Percentiles rank a stretch among this genome's conserved stretches.
Evolutionary conservation across 2,113 vertebrate genomes (phyloP).

Genomic region (Naja naja): DNA sequence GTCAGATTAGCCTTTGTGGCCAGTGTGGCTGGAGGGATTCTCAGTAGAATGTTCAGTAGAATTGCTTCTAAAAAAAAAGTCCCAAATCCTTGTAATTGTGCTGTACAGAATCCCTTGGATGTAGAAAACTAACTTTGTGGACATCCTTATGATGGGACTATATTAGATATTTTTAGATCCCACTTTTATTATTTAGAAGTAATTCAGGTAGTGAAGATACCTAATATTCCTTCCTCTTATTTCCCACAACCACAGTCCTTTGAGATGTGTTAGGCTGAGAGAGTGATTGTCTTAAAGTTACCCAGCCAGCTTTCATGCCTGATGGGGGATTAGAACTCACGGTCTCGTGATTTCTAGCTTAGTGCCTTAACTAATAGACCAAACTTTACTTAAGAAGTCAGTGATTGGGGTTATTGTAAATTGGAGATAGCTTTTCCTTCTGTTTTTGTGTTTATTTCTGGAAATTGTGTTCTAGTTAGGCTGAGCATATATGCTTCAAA

Average conservation of each 20-base stretch:
- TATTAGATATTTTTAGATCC: background rate
- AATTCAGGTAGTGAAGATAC: background rate
- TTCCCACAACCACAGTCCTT: background rate
- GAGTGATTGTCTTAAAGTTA: background rate
- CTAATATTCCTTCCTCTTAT: background rate
- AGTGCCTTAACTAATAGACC: background rate
- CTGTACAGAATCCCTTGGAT: slow-evolving; percentile 52
- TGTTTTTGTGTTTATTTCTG: slow-evolving; percentile 22
- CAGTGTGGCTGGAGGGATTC: slow-evolving; percentile 41
- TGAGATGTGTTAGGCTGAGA: background rate
- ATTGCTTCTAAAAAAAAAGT: slow-evolving; percentile 22
- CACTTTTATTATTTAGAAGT: background rate
- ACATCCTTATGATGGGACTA: slow-evolving; percentile 48
- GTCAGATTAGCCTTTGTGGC: slow-evolving; percentile 37
- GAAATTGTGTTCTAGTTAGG: background rate
- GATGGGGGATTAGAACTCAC: too few species aligned
- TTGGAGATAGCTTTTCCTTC: slow-evolving; percentile 56
- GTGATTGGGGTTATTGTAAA: slow-evolving; percentile 59
- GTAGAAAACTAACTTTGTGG: slow-evolving; percentile 54
- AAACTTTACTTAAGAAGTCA: slow-evolving; percentile 38
- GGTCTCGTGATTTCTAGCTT: background rate
- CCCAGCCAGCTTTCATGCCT: background rate
- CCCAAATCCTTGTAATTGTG: slow-evolving; percentile 32
- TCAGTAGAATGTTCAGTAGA: slow-evolving; percentile 54
- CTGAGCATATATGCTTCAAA: background rate